Conservation (phyloP, 2,113 vertebrate species). For the Bubo blakistoni region DNA sequence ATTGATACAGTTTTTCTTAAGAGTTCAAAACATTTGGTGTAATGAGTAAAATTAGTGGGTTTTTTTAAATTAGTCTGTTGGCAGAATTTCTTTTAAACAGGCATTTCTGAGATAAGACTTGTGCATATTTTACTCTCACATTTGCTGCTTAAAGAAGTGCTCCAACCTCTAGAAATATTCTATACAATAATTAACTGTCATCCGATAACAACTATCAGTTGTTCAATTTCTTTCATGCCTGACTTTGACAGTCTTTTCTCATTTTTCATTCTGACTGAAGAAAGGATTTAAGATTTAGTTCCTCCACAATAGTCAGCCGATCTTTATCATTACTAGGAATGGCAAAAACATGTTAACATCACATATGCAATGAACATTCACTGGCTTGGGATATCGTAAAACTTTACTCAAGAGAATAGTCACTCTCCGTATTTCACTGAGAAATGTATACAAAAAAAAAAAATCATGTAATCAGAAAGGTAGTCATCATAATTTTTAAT, state of each 20-base stretch:
- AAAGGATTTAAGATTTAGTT: not conserved
- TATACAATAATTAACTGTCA: not conserved
- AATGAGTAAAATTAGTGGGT: not conserved
- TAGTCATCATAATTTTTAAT: not conserved
- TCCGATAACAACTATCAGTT: not conserved
- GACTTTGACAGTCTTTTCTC: not conserved
- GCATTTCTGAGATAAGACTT: not conserved
- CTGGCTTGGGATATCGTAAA: accelerated
- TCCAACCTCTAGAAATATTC: not conserved
- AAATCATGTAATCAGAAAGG: not conserved
- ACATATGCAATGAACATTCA: not conserved
- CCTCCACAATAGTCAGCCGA: accelerated
- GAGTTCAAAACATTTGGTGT: not conserved
- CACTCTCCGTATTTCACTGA: not conserved
- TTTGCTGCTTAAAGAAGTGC: not conserved
- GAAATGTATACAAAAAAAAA: not conserved
- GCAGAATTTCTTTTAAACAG: not conserved
- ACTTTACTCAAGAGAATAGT: not conserved
- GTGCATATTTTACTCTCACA: not conserved
- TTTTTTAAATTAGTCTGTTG: not conserved
- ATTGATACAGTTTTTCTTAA: not conserved
- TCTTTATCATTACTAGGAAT: not conserved
- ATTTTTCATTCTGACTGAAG: not conserved
- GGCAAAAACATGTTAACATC: not conserved
- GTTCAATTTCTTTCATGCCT: not conserved